A percentile compares a stretch with the other conserved stretches of the same genome.
phyloP scores from a whole-genome alignment of 2,888 invertebrate genomes.

The Alviniconcha strummeri region DNA sequence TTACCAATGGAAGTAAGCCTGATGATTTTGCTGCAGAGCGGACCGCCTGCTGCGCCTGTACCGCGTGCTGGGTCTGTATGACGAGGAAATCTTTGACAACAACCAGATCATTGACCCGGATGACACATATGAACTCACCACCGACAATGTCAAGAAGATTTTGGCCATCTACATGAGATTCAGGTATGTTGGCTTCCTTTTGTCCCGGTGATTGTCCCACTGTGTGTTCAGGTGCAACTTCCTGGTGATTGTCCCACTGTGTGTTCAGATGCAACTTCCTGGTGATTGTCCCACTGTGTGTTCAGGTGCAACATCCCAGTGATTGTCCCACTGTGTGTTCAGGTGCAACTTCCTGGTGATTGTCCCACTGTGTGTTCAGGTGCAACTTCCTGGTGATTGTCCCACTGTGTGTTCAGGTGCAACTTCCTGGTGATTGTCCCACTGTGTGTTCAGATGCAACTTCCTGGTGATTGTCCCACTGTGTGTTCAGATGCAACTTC shows the following conservation, averaged over 20 bases:
- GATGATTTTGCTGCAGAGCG: background rate
- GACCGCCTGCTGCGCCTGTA: constrained; percentile 24
- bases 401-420: too few relatives aligned
- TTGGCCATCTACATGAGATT: constrained; percentile 71
- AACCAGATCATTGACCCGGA: constrained; percentile 60
- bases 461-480: constrained; percentile 67
- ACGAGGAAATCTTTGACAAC: constrained; percentile 17
- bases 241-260: constrained; percentile 62
- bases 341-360: background rate
- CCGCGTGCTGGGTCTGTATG: constrained; percentile 23
- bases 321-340: constrained; percentile 46
- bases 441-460: constrained; percentile 55
- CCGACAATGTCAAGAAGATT: constrained; percentile 71
- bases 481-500: too few relatives aligned
- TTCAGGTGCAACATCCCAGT: constrained; percentile 70
- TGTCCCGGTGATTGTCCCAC: background rate
- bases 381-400: constrained; percentile 71
- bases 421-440: background rate
- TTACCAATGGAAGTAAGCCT: too few relatives aligned
- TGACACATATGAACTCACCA: constrained; percentile 68
- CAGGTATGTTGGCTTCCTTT: constrained; percentile 45
- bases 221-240: constrained; percentile 61
- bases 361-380: constrained; percentile 41
- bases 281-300: background rate
- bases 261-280: too few relatives aligned